Evolutionary conservation across 2,797 vertebrate species (phyloP), one percentile per base, ranked within the genome.

Genomic region (Synanceia verrucosa): DNA sequence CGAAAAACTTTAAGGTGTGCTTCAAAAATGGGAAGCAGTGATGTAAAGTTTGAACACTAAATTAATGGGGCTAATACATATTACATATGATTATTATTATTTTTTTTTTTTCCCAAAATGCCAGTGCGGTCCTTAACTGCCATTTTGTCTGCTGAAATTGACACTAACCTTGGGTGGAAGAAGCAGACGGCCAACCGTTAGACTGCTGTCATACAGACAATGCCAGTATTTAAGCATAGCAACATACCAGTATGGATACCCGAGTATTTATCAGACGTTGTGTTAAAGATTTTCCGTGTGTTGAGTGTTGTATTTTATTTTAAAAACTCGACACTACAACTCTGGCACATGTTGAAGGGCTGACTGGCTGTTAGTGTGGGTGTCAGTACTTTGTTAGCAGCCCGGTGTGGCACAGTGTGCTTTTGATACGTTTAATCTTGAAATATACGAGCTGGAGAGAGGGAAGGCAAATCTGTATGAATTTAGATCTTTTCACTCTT

Each of bases 181-280:
- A 66, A 37, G 73, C 66, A 59, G 70, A 48, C 44, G 1, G 66
- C 74, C 55, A 70, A 52, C 33, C 1, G 4, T 63, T 43, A 26
- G 70, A 56, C 65, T 44, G 64, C 70, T 61, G 79, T 73, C 29
- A 23, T 16, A 48, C 47, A 67, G 53, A 76, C 55, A 39, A 74
- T 34, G 75, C 78, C 81, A 86, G 87, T 86, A 83, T 88, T 87
- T 55, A 55, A 51, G 41, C 51, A 50, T 31, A 75, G 16, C 10
- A 48, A 70, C 26, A 19, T 50, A 73, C 43, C 70, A 57, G 82
- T 77, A 65, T 55, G 65, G 67, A 52, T 70, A 78, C 71, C 70
- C 53, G 56, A 87, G 85, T 88, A 81, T 91, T 89, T 72, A 82
- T 78, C 78, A 63, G 61, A 70, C 48, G 64, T 81, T 21, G 67